Conservation (phyloP, 2,888 invertebrate genomes). For the Aromia moschata region DNA sequence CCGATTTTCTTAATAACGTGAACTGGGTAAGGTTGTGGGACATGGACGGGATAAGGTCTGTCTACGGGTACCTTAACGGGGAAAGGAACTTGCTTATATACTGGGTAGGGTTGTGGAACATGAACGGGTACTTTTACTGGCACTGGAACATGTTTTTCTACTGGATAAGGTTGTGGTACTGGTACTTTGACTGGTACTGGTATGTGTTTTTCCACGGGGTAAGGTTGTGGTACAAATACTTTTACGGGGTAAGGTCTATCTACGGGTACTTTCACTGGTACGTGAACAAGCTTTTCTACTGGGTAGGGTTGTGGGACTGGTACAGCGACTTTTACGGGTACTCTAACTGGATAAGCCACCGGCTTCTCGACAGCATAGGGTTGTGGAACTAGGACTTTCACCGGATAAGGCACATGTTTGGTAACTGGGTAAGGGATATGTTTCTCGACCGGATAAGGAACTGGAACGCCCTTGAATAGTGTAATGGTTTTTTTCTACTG, state of each 20-base stretch:
- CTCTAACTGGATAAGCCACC: slow-evolving; percentile 76
- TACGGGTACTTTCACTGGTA: slow-evolving; percentile 75
- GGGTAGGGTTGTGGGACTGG: slow-evolving; percentile 81
- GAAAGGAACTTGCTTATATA: slow-evolving; percentile 73
- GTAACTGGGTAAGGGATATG: slow-evolving; percentile 73
- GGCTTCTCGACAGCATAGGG: slow-evolving; percentile 79
- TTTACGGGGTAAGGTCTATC: slow-evolving; percentile 83
- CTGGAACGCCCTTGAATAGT: slow-evolving; percentile 72
- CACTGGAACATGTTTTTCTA: slow-evolving; percentile 77
- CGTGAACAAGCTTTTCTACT: slow-evolving; percentile 80
- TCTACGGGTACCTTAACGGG: slow-evolving; percentile 77
- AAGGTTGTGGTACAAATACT: slow-evolving; percentile 80
- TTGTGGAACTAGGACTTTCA: slow-evolving; percentile 71
- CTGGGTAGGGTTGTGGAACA: slow-evolving; percentile 79
- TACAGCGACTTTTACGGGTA: slow-evolving; percentile 81
- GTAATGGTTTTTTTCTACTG: slow-evolving; percentile 73
- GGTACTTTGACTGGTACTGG: slow-evolving; percentile 80
- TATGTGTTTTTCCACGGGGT: slow-evolving; percentile 80
- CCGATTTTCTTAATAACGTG: slow-evolving; percentile 75
- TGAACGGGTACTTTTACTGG: slow-evolving; percentile 81
- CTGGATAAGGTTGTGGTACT: slow-evolving; percentile 81
- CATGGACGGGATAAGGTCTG: slow-evolving; percentile 76
- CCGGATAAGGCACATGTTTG: slow-evolving; percentile 71
- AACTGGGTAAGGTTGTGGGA: slow-evolving; percentile 73
- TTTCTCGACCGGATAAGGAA: slow-evolving; percentile 72